Evolutionary conservation across 2,113 vertebrate species (phyloP).

Genomic region (Charadrius vociferus): DNA sequence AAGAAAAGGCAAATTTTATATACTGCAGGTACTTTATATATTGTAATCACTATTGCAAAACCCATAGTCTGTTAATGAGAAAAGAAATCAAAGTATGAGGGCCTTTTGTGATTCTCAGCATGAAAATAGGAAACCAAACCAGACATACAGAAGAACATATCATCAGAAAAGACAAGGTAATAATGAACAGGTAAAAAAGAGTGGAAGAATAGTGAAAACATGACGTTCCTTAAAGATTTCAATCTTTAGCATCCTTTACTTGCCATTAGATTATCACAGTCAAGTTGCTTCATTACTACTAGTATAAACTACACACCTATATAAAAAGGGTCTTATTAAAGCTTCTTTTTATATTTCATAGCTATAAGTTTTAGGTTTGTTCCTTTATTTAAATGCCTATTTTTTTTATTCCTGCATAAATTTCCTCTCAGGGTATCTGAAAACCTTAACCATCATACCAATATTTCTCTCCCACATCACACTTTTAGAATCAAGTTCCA

Average conservation of each 20-base stretch:
- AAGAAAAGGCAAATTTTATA: not conserved
- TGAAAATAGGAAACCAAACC: not conserved
- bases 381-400: not conserved
- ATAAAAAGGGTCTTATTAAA: not conserved
- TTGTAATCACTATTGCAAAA: not conserved
- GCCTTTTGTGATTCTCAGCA: not conserved
- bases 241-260: not conserved
- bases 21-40: not conserved
- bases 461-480: not conserved
- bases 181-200: not conserved
- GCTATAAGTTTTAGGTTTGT: not conserved
- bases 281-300: not conserved
- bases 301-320: not conserved
- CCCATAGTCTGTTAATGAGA: not conserved
- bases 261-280: not conserved
- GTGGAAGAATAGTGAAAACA: not conserved
- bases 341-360: not conserved
- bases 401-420: not conserved
- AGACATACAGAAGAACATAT: not conserved
- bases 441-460: not conserved
- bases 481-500: slow-evolving; percentile 25
- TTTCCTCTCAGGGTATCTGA: not conserved
- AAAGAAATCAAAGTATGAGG: not conserved
- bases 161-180: not conserved
- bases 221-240: not conserved